phyloP scores from a whole-genome alignment of 1,140 invertebrate species.

The Neoseiulus cucumeris region DNA sequence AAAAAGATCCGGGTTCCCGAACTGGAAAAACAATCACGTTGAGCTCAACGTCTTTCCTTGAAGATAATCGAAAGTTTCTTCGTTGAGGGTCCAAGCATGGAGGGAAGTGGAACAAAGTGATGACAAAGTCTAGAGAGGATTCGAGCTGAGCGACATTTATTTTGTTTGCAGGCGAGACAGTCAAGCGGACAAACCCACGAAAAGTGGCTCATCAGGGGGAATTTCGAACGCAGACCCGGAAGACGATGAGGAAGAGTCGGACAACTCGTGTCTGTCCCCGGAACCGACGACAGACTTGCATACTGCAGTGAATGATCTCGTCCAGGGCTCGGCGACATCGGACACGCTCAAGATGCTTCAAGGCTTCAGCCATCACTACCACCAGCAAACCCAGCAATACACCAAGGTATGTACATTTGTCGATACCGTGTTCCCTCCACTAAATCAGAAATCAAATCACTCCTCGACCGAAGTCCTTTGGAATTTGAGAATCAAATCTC shows the following conservation, averaged over 20 bases:
- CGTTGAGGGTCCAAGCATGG: too few relatives aligned
- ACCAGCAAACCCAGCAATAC: not conserved
- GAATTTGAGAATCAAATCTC: too few relatives aligned
- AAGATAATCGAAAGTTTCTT: too few relatives aligned
- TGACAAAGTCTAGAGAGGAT: too few relatives aligned
- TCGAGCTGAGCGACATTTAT: too few relatives aligned
- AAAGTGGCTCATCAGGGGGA: not conserved
- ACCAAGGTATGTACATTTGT: not conserved
- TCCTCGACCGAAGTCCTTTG: too few relatives aligned
- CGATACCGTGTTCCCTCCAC: too few relatives aligned
- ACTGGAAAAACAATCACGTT: too few relatives aligned
- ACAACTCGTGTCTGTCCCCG: slow-evolving; percentile 3
- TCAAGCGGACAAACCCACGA: not conserved
- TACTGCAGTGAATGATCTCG: slow-evolving; percentile 3
- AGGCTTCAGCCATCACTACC: slow-evolving; percentile 7
- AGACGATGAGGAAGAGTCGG: not conserved
- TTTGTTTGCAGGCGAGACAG: not conserved
- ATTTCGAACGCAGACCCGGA: slow-evolving; percentile 2
- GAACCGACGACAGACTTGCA: not conserved
- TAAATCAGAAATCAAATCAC: too few relatives aligned
- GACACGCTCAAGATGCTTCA: slow-evolving; percentile 10
- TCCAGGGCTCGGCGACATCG: not conserved
- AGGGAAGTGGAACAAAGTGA: too few relatives aligned
- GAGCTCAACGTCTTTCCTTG: too few relatives aligned
- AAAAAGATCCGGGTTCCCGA: too few relatives aligned